Evolutionary conservation across 2,888 invertebrate species (phyloP).

Genomic region (Tinea pellionella): DNA sequence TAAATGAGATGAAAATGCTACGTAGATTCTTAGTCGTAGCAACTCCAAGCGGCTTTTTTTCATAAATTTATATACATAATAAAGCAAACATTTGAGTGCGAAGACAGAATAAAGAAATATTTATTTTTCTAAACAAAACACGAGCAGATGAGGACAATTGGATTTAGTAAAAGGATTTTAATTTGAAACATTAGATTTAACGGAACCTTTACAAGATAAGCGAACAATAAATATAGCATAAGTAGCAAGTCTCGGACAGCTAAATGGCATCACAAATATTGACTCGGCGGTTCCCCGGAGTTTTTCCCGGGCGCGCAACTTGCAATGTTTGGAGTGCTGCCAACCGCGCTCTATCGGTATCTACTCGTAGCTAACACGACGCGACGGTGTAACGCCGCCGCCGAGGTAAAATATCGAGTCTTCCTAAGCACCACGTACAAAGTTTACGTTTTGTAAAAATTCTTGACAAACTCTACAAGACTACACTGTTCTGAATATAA

Average conservation of each 20-base stretch:
- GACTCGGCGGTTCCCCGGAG: conserved; percentile 41
- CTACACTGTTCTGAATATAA: background rate
- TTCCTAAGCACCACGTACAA: conserved; percentile 11
- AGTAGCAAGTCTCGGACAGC: conserved; percentile 35
- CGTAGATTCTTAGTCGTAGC: background rate
- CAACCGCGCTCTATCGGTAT: conserved; percentile 17
- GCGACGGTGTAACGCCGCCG: conserved; percentile 15
- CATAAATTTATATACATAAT: no score
- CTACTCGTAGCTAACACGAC: background rate
- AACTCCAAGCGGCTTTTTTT: no score
- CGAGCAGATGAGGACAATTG: background rate
- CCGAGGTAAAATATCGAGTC: conserved; percentile 16
- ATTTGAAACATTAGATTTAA: background rate
- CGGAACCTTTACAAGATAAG: conserved; percentile 23
- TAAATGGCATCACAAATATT: conserved; percentile 60
- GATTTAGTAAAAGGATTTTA: background rate
- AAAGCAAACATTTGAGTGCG: background rate
- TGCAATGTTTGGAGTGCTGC: conserved; percentile 24
- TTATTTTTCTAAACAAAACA: background rate
- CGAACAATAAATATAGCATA: conserved; percentile 35
- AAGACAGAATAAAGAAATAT: background rate
- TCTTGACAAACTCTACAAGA: background rate
- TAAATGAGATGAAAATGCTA: background rate
- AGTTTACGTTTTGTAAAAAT: conserved; percentile 2
- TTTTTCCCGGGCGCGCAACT: conserved; percentile 23